Conservation (phyloP, 2,888 invertebrate genomes). For the Ormyrus labotus region DNA sequence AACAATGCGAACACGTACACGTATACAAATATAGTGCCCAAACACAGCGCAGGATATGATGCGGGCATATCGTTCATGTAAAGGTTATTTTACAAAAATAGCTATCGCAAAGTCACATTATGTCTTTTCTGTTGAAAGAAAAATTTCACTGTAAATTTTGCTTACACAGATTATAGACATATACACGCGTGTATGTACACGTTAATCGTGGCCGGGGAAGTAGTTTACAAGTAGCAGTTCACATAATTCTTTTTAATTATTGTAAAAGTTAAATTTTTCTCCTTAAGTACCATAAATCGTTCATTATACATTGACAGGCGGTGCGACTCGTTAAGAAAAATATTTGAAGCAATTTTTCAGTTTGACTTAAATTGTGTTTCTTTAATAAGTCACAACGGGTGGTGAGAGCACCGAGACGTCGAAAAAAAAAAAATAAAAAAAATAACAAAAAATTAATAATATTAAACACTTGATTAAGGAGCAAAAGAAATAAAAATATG, state of each 20-base stretch:
- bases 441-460: slow-evolving; percentile 56
- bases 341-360: slow-evolving; percentile 25
- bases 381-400: slow-evolving; percentile 44
- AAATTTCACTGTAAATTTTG: slow-evolving; percentile 53
- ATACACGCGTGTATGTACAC: slow-evolving; percentile 56
- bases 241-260: slow-evolving; percentile 27
- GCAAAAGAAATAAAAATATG: slow-evolving; percentile 52
- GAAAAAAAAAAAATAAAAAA: slow-evolving; percentile 56
- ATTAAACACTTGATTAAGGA: slow-evolving; percentile 53
- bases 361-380: slow-evolving; percentile 30
- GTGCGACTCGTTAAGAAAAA: slow-evolving; percentile 26
- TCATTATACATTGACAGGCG: slow-evolving; percentile 42
- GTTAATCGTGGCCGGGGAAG: slow-evolving; percentile 53
- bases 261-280: slow-evolving; percentile 33
- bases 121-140: slow-evolving; percentile 39
- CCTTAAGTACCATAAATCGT: slow-evolving; percentile 48
- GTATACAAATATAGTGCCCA: slow-evolving; percentile 55
- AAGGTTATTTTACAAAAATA: slow-evolving; percentile 58
- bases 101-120: slow-evolving; percentile 55
- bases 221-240: slow-evolving; percentile 46
- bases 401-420: slow-evolving; percentile 55
- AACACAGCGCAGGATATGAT: slow-evolving; percentile 53
- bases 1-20: slow-evolving; percentile 54
- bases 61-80: slow-evolving; percentile 51
- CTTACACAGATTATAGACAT: slow-evolving; percentile 51